These are phyloP conservation scores for Sabellastarte sp. DNA, from an alignment of 2,888 invertebrate species.

Conservation along the genomic window DNA sequence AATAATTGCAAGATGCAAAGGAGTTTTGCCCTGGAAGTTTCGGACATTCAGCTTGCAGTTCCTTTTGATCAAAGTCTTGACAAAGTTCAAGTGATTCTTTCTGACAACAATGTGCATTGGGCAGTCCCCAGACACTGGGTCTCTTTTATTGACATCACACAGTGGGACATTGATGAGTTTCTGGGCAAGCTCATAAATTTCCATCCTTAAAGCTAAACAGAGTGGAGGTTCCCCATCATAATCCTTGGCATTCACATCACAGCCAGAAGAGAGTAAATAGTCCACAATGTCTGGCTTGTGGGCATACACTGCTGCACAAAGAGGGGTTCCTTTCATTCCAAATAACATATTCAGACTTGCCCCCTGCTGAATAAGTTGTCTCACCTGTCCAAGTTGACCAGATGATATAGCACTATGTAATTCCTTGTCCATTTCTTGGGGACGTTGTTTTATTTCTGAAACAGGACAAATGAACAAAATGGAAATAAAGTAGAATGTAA, in stretches of 20 bases:
- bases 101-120: background rate
- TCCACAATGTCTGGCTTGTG: background rate
- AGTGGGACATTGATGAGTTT: background rate
- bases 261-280: background rate
- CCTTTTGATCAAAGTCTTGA: background rate
- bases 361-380: background rate
- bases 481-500: no score
- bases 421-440: constrained; percentile 4
- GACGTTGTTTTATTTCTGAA: no score
- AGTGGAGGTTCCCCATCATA: constrained; percentile 6
- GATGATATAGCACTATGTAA: background rate
- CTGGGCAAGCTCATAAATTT: background rate
- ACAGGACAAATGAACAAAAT: no score
- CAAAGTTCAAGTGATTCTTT: background rate
- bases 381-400: background rate
- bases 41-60: background rate
- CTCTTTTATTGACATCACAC: constrained; percentile 1
- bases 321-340: constrained; percentile 4
- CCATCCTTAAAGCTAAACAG: background rate
- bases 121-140: background rate
- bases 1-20: background rate
- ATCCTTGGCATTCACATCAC: constrained; percentile 4
- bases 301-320: constrained; percentile 1
- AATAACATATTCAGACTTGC: background rate
- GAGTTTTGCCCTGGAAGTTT: background rate